Evolutionary conservation across 2,888 invertebrate genomes (phyloP), one percentile per base, ranked within the genome.

Genomic region (Ommatoiulus sabulosus): DNA sequence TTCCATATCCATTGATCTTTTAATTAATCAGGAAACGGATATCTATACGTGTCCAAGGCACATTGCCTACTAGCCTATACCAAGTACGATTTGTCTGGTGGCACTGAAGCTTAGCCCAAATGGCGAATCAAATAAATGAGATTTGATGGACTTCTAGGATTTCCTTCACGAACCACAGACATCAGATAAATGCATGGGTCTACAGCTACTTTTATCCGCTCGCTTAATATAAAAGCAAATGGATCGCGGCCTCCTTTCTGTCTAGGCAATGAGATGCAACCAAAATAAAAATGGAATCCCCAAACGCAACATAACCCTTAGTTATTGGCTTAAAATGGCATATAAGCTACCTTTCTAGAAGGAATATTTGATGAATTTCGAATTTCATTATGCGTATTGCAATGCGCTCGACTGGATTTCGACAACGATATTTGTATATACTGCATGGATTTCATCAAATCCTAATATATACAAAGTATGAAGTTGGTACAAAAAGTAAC

Each of bases 1-100:
- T 80, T 80, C 35, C 80, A 35, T 35, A 35, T 80, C 35, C 80
- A 80, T 80, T 35, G 80, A 80, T 80, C 80, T 80, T 24, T 80
- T 80, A 80, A 80, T 80, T 80, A 80, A 80, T 35, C 80, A 80
- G 80, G 80, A 80, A 80, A 24, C 43, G 35, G 80, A 80, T 35
- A 35, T 43, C 35, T 35, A 48, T 52, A 15, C 15, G 15, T 52
- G 57, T 57, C 57, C 57, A 57, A 80, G 12, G 35, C 80, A 35
- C 80, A n/a, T n/a, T 80, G 35, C 35, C 57, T 10, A n/a, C 20
- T 20, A 7, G 3, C 72, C 35, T 8, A 80, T 35, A 35, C 35
- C 35, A 15, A 35, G 15, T 35, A 35, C 15, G 35, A 80, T 80
- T 80, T 35, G 24, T 80, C 12, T 80, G 10, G 80, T 8, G 80